Evolutionary conservation across 2,113 vertebrate species (phyloP).

Genomic region (Ifrita kowaldi): DNA sequence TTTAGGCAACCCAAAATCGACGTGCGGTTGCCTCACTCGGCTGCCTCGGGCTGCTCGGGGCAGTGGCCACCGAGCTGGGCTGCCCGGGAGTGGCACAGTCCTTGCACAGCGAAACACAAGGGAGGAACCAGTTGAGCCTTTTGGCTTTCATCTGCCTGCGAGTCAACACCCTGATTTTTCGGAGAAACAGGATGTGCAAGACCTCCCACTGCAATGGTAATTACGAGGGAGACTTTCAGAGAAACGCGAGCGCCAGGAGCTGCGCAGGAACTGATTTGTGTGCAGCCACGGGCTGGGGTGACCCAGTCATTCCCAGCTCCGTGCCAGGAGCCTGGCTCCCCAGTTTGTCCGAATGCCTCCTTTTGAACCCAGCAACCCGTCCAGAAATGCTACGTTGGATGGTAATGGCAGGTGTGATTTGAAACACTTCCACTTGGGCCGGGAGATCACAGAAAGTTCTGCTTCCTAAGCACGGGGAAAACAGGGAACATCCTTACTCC

Average conservation of each 20-base stretch:
- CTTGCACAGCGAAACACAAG: neutral
- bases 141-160: constrained; percentile 19
- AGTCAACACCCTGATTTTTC: constrained; percentile 42
- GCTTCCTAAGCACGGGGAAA: too few species aligned
- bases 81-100: neutral
- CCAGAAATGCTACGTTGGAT: neutral
- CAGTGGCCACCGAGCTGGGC: neutral
- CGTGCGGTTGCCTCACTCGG: neutral
- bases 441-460: neutral
- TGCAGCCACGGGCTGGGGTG: neutral
- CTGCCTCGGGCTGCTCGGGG: neutral
- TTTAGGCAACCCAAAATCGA: neutral
- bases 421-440: neutral
- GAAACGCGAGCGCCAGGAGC: neutral
- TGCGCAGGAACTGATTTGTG: neutral
- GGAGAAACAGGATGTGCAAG: constrained; percentile 43
- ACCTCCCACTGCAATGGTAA: constrained; percentile 49
- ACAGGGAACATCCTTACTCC: neutral
- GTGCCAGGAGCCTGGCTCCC: neutral
- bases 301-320: neutral
- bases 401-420: neutral
- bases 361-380: fast-evolving
- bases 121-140: constrained; percentile 43
- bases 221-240: neutral
- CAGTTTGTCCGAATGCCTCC: neutral